phyloP scores from a whole-genome alignment of 2,888 invertebrate genomes.

The Lordiphosa andalusiaca region DNA sequence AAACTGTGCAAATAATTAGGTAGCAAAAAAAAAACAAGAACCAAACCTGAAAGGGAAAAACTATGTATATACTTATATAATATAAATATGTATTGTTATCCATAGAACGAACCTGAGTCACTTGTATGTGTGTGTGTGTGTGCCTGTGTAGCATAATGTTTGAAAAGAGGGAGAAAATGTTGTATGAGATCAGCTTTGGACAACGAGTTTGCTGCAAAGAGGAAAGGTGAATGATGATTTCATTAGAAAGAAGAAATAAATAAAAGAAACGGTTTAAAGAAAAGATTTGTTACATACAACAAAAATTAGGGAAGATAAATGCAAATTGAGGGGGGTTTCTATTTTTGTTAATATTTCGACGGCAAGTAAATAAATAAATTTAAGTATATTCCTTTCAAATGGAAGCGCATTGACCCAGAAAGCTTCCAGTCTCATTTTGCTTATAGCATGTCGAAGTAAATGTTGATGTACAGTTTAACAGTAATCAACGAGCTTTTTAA shows the following conservation, averaged over 20 bases:
- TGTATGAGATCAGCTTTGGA: slow-evolving; percentile 35
- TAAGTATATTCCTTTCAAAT: no score
- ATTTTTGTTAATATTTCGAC: no score
- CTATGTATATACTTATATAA: slow-evolving; percentile 1
- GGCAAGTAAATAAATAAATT: no score
- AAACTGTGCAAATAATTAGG: slow-evolving; percentile 67
- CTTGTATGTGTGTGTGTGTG: slow-evolving; percentile 9
- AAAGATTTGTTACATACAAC: not conserved
- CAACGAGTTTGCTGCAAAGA: slow-evolving; percentile 9
- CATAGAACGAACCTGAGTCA: slow-evolving; percentile 10
- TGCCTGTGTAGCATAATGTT: slow-evolving; percentile 7
- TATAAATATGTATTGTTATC: not conserved
- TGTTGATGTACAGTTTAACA: no score
- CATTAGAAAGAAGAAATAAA: slow-evolving; percentile 1
- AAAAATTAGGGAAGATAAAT: no score
- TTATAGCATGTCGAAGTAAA: no score
- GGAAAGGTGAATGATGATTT: slow-evolving; percentile 3
- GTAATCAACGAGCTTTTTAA: no score
- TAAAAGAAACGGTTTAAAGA: not conserved
- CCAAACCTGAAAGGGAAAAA: slow-evolving; percentile 15
- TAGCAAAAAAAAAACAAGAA: slow-evolving; percentile 31
- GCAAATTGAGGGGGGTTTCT: no score
- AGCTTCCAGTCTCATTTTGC: no score
- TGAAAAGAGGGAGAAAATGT: slow-evolving; percentile 20
- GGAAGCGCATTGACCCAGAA: no score